Evolutionary conservation across 2,888 invertebrate species (phyloP).

Genomic region (Buathra laborator): DNA sequence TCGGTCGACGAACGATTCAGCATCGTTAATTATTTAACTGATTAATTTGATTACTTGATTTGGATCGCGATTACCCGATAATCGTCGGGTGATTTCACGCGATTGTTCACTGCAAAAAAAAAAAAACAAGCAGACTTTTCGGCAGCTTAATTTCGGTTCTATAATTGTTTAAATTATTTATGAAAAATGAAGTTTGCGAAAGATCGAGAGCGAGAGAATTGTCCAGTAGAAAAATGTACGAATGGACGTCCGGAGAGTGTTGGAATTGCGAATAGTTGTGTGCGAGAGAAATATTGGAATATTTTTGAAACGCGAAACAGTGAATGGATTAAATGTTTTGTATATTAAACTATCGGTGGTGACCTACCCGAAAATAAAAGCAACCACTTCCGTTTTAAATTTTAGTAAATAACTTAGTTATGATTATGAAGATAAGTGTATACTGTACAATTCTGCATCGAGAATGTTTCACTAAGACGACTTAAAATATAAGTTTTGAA

Average conservation of each 20-base stretch:
- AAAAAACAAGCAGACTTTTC: neutral
- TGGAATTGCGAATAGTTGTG: constrained; percentile 56
- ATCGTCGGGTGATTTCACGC: neutral
- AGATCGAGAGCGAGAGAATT: constrained; percentile 2
- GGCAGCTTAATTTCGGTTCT: constrained; percentile 1
- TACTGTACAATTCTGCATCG: constrained; percentile 83
- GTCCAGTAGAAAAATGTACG: constrained; percentile 5
- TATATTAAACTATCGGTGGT: constrained; percentile 50
- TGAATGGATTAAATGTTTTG: constrained; percentile 68
- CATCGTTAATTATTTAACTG: neutral
- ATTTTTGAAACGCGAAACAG: constrained; percentile 77
- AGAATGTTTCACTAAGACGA: constrained; percentile 81
- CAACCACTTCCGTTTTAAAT: constrained; percentile 73
- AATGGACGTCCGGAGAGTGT: constrained; percentile 43
- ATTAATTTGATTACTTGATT: neutral
- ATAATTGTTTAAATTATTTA: constrained; percentile 10
- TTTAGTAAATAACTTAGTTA: constrained; percentile 77
- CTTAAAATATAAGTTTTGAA: constrained; percentile 85
- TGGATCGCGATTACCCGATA: neutral
- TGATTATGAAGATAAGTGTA: constrained; percentile 78
- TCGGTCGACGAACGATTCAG: constrained; percentile 2
- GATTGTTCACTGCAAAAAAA: neutral
- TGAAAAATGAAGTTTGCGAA: constrained; percentile 1
- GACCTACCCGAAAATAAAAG: constrained; percentile 17
- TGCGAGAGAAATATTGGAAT: constrained; percentile 72